Evolutionary conservation across 92 coral and sea anemone genomes (phyloP).

Genomic region (Umimayanthus chanpuru): DNA sequence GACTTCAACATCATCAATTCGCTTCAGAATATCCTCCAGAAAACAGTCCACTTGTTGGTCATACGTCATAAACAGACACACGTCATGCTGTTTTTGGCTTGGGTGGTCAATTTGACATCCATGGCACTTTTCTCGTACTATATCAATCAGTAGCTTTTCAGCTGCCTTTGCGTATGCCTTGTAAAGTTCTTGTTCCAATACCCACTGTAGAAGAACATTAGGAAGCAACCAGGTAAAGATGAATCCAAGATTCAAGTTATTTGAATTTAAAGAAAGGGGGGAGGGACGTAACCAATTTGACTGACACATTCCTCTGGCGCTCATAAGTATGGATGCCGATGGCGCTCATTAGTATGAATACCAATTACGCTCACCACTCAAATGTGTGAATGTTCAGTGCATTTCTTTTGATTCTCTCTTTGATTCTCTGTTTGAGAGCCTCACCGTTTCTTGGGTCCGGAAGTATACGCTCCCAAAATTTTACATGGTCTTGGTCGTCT

Average conservation of each 20-base stretch:
- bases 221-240: no score
- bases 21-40: background rate
- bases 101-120: background rate
- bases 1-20: background rate
- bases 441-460: background rate
- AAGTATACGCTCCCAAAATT: background rate
- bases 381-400: conserved; percentile 1
- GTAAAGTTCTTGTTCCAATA: no score
- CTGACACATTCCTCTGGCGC: no score
- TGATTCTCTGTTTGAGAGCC: background rate
- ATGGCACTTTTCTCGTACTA: background rate
- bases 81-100: background rate
- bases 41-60: background rate
- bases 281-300: no score
- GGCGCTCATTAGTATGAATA: no score
- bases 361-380: background rate
- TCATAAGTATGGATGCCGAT: no score
- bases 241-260: no score
- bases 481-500: background rate
- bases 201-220: no score
- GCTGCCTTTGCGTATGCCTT: no score
- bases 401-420: background rate
- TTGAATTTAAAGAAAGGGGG: no score
- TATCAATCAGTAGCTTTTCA: no score
- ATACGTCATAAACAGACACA: background rate